Conservation (phyloP, 1,140 invertebrate genomes). For the Harpegnathos saltator region DNA sequence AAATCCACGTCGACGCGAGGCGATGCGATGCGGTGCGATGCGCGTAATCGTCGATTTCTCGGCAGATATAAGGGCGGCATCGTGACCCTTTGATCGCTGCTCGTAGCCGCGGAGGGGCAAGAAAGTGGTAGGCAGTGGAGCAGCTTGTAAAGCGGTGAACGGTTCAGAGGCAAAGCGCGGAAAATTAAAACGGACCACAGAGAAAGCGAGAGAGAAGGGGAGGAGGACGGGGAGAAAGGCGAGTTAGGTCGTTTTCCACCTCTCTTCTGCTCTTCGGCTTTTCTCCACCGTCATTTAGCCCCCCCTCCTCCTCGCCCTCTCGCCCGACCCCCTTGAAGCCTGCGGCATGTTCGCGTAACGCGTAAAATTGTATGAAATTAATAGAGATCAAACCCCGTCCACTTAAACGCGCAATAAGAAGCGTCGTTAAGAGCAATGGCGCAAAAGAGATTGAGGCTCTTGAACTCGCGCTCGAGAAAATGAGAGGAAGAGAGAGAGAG, state of each 20-base stretch:
- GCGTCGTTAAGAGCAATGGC: background rate
- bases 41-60: conserved; percentile 8
- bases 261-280: conserved; percentile 39
- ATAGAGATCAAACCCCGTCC: conserved; percentile 32
- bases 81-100: conserved; percentile 37
- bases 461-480: too few species aligned
- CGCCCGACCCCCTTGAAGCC: too few species aligned
- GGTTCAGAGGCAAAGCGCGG: conserved; percentile 61
- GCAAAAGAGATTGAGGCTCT: conserved; percentile 5
- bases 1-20: conserved; percentile 12
- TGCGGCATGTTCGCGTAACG: conserved; percentile 13
- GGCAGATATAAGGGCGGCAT: conserved; percentile 32
- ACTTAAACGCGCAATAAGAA: background rate
- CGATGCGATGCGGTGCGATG: conserved; percentile 23
- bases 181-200: conserved; percentile 63
- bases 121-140: conserved; percentile 46
- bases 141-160: conserved; percentile 52
- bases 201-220: conserved; percentile 25
- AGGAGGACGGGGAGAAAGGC: background rate
- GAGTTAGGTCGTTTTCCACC: conserved; percentile 50
- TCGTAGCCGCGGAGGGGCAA: conserved; percentile 22
- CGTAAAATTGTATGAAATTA: conserved; percentile 54
- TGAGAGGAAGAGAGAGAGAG: background rate
- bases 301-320: background rate
- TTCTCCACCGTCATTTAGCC: conserved; percentile 13